Evolutionary conservation across 2,113 vertebrate species (phyloP), one percentile per base, ranked within the genome.

Genomic region (Maylandia zebra): DNA sequence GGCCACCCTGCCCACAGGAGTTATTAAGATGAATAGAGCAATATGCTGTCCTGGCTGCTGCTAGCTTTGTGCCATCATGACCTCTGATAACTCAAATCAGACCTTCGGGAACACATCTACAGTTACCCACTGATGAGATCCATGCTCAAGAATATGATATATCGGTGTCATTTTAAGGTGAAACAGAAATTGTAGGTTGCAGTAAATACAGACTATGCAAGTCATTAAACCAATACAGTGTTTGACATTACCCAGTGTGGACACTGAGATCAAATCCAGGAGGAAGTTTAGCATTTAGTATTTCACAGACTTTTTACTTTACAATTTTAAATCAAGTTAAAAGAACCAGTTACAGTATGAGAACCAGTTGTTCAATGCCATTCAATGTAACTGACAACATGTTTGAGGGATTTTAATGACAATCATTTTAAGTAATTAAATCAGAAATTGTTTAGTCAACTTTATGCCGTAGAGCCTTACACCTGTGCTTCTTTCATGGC

Each of bases 1-100:
- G 89, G 90, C 95, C 94, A 64, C 92, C 74, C 91, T 92, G 90
- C 91, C 90, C 92, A 85, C 79, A 91, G 92, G 81, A 93, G 89
- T 92, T 92, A 96, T 96, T 94, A 96, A 92, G 93, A 96, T 90
- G 91, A 96, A 97, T 91, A 83, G 91, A 94, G 96, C 90, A 50
- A 94, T 85, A 76, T 81, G 86, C 69, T 32, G 84, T 24, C 55
- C 32, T 66, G 90, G 69, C 83, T 81, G 86, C 89, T 91, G 94
- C 92, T 92, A 30, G 86, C 89, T 91, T 90, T 85, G 56, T 90
- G 93, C 89, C 93, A 86, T 93, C 89, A 94, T 80, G 85, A 89
- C 94, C 93, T 93, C 79, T 94, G 95, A 92, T 92, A 82, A 93
- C 92, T 92, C 55, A 94, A 95, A 95, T 92, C 71, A 91, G 83